A percentile compares a stretch with the other conserved stretches of the same genome.
phyloP scores from a whole-genome alignment of 2,888 invertebrate genomes.

The Leucozona laternaria region DNA sequence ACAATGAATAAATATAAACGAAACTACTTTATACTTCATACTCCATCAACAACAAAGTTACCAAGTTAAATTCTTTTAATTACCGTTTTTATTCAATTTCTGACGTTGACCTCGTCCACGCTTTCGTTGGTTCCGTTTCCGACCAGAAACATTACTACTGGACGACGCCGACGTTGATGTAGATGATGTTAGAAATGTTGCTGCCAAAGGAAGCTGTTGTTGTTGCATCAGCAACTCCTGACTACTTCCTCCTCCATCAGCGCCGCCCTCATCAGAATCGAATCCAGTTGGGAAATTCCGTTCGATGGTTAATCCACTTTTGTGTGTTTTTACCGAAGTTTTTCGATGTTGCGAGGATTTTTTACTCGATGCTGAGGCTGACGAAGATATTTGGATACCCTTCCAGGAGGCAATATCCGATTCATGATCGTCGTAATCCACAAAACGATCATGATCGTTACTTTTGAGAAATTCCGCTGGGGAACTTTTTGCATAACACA shows the following conservation, averaged over 20 bases:
- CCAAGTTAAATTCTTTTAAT: conserved; percentile 51
- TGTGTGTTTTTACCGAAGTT: conserved; percentile 65
- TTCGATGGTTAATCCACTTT: conserved; percentile 74
- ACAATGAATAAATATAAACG: conserved; percentile 9
- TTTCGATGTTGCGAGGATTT: conserved; percentile 45
- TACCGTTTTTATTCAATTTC: conserved; percentile 77
- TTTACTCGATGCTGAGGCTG: conserved; percentile 33
- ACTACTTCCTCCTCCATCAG: conserved; percentile 25
- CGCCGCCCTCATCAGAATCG: conserved; percentile 5
- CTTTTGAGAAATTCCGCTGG: conserved; percentile 47
- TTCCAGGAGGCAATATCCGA: conserved; percentile 62
- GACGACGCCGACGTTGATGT: conserved; percentile 14
- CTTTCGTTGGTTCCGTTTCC: conserved; percentile 64
- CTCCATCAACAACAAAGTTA: conserved; percentile 6
- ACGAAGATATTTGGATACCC: conserved; percentile 28
- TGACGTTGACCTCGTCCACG: conserved; percentile 76
- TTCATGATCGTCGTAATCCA: conserved; percentile 62
- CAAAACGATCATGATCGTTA: conserved; percentile 45
- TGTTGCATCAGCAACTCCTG: conserved; percentile 30
- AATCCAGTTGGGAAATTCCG: conserved; percentile 58
- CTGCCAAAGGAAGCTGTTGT: conserved; percentile 55
- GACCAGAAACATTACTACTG: conserved; percentile 4
- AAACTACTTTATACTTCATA: background rate
- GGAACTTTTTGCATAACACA: conserved; percentile 59
- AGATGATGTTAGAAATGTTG: conserved; percentile 41